Base-by-base conservation (phyloP, 2,888 invertebrate species). In the Monopis laevigella region DNA sequence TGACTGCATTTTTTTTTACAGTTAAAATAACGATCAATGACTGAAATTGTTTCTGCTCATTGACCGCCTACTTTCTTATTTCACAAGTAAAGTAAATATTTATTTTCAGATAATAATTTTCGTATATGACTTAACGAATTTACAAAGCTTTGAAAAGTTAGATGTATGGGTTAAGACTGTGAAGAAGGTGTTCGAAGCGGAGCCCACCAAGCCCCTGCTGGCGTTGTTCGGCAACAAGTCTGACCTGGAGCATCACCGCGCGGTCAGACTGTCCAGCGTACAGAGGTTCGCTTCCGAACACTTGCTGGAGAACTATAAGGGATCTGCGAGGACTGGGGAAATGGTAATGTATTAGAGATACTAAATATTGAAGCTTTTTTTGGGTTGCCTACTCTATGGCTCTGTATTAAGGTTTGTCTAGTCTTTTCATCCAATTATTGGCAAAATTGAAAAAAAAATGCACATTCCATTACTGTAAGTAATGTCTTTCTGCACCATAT, bases 101-200 rank as follows among this genome's bases (percentile, higher is more conserved):
- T 29, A 16, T 44, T 71, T 84, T 51, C 64, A 90, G 92, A 85
- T 90, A 40, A 84, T 93, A 40, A 62, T 94, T 40, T 75, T 94
- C 48, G 89, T 93, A 1, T 94, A 93, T 61, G 94, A 95, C 60
- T 86, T 95, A 41, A 92, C 93, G 19, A 92, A 89, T 60, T 77
- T 85, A 36, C 82, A 86, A 50, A 93, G 92, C 62, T 94, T 95
- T 64, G 91, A 92, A 43, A 86, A 86, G 54, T 69, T 93, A 12
- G 75, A 81, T 27, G 81, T 84, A 40, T 96, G 95, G 95, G 74
- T 91, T 46, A 64, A 71, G 1, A 72, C 71, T 44, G 77, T 86
- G 1, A 74, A 78, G 39, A 63, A 67, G 10, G 64, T 82, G 14
- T 68, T 66, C 32, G 65, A 72, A 17, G 46, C 53, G 10, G 72